phyloP scores from a whole-genome alignment of 1,140 invertebrate species.

The Harlomillsia oculata region DNA sequence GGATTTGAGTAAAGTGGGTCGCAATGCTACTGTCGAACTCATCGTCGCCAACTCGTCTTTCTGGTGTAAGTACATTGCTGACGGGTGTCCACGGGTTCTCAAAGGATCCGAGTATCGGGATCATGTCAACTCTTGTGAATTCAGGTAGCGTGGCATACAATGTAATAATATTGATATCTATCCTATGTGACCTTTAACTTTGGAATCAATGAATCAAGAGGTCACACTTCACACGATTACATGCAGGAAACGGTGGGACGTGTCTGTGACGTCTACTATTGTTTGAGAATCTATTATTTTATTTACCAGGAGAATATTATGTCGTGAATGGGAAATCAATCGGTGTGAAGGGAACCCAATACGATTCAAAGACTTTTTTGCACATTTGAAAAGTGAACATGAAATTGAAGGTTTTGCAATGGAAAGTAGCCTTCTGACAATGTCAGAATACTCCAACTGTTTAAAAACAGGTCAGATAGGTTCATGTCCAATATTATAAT shows the following conservation, averaged over 20 bases:
- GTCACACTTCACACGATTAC: too few species aligned
- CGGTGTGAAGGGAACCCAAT: conserved; percentile 17
- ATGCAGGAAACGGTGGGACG: too few species aligned
- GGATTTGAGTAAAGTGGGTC: conserved; percentile 8
- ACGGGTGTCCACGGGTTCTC: conserved; percentile 24
- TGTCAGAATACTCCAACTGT: conserved; percentile 30
- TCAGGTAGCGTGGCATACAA: conserved; percentile 3
- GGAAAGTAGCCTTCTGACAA: conserved; percentile 9
- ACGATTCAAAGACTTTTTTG: conserved; percentile 25
- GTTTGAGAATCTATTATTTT: too few species aligned
- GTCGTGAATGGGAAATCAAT: conserved; percentile 18
- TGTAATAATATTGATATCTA: too few species aligned
- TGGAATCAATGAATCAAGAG: too few species aligned
- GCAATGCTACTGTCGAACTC: conserved; percentile 22
- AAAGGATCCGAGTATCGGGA: conserved; percentile 26
- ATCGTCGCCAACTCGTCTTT: conserved; percentile 29
- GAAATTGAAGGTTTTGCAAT: conserved; percentile 26
- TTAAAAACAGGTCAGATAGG: conserved; percentile 21
- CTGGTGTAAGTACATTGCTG: conserved; percentile 25
- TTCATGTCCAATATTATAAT: background rate
- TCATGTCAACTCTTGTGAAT: conserved; percentile 17
- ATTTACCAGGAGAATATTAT: conserved; percentile 12
- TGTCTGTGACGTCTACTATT: background rate
- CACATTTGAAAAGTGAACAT: conserved; percentile 26
- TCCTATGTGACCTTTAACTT: background rate